Conservation (phyloP, 1,140 invertebrate species). For the Bombus superbus region DNA sequence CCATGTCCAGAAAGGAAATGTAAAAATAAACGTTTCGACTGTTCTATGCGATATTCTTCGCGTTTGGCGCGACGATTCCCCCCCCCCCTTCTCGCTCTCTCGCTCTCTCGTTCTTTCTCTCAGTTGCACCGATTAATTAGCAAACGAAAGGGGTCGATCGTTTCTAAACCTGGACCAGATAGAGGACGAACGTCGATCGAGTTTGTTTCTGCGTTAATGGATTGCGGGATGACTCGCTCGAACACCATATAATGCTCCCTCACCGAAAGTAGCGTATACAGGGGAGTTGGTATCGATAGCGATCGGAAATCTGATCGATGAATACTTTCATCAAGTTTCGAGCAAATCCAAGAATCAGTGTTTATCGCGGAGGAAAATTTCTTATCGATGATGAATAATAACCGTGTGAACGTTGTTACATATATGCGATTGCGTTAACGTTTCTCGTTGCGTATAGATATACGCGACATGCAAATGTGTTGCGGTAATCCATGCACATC, state of each 20-base stretch:
- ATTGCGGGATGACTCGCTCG: not conserved
- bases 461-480: too few species aligned
- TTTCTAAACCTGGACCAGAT: not conserved
- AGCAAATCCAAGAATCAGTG: not conserved
- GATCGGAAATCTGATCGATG: not conserved
- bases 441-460: too few species aligned
- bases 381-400: too few species aligned
- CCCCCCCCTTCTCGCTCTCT: too few species aligned
- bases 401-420: too few species aligned
- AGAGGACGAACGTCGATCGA: not conserved
- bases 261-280: not conserved
- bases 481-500: too few species aligned
- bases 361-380: not conserved
- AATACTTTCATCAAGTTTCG: too few species aligned
- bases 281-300: not conserved
- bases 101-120: too few species aligned
- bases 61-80: not conserved
- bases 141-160: not conserved
- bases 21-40: constrained; percentile 32
- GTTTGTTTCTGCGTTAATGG: not conserved
- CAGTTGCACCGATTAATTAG: not conserved
- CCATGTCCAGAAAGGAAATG: constrained; percentile 18
- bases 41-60: not conserved
- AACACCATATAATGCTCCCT: not conserved
- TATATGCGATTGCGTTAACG: too few species aligned